Conservation (phyloP, 2,888 invertebrate species). For the Amphipyra berbera region DNA sequence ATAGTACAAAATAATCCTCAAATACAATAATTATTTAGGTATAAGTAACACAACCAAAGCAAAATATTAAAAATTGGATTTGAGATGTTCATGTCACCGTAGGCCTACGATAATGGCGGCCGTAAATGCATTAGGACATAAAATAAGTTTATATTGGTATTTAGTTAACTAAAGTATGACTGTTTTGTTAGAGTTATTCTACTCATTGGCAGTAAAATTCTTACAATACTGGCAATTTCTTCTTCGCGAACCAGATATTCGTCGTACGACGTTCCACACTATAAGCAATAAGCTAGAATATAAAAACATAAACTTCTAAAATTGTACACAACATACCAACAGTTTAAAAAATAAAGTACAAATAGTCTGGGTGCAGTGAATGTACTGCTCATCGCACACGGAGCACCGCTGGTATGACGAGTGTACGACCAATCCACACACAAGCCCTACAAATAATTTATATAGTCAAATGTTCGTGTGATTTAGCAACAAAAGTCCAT, state of each 20-base stretch:
- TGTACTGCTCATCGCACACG: neutral
- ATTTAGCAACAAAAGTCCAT: constrained; percentile 52
- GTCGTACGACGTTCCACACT: constrained; percentile 46
- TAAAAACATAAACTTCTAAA: constrained; percentile 83
- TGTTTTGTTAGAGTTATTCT: constrained; percentile 74
- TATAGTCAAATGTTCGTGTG: constrained; percentile 35
- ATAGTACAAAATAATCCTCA: constrained; percentile 90
- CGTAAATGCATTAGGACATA: constrained; percentile 83
- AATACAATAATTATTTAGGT: constrained; percentile 87
- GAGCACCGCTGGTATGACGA: constrained; percentile 10
- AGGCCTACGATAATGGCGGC: constrained; percentile 71
- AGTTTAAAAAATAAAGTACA: constrained; percentile 68
- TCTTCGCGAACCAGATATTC: constrained; percentile 48
- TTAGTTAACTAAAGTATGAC: constrained; percentile 78
- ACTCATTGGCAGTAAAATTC: constrained; percentile 80
- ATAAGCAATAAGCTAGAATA: constrained; percentile 69
- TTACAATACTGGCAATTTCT: constrained; percentile 76
- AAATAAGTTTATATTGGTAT: constrained; percentile 71
- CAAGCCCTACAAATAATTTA: constrained; percentile 33
- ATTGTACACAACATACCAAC: constrained; percentile 77
- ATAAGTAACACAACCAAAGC: constrained; percentile 90
- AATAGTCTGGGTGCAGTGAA: constrained; percentile 40
- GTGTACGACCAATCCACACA: constrained; percentile 7
- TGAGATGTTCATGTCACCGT: constrained; percentile 79
- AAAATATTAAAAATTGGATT: constrained; percentile 87